Evolutionary conservation across 2,113 vertebrate genomes (phyloP).

Genomic region (Trachemys scripta): DNA sequence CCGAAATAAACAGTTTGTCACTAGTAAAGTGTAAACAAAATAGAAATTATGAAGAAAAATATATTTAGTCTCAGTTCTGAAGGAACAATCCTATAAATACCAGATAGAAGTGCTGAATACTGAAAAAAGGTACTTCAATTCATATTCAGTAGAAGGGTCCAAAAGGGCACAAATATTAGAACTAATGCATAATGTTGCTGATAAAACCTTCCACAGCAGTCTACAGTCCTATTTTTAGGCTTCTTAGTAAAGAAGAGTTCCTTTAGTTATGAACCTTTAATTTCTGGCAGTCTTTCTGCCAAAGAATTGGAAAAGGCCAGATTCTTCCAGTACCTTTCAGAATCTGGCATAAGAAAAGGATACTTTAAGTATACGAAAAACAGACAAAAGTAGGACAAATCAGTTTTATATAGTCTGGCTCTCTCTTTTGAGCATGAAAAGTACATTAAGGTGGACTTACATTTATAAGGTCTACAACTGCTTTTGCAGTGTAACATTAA

Average conservation of each 20-base stretch:
- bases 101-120: background rate
- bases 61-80: background rate
- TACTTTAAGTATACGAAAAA: background rate
- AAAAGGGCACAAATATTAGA: background rate
- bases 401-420: background rate
- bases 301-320: background rate
- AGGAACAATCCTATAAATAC: background rate
- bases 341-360: background rate
- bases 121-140: background rate
- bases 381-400: background rate
- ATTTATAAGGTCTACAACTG: background rate
- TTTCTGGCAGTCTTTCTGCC: background rate
- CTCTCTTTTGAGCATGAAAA: background rate
- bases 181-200: background rate
- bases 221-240: background rate
- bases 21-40: background rate
- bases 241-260: background rate
- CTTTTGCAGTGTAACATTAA: background rate
- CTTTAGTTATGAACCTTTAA: background rate
- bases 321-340: background rate
- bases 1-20: background rate
- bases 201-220: background rate
- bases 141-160: background rate
- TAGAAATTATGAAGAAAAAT: background rate
- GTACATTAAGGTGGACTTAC: background rate